phyloP scores from a whole-genome alignment of 1,140 invertebrate genomes.

The Gerris buenoi region DNA sequence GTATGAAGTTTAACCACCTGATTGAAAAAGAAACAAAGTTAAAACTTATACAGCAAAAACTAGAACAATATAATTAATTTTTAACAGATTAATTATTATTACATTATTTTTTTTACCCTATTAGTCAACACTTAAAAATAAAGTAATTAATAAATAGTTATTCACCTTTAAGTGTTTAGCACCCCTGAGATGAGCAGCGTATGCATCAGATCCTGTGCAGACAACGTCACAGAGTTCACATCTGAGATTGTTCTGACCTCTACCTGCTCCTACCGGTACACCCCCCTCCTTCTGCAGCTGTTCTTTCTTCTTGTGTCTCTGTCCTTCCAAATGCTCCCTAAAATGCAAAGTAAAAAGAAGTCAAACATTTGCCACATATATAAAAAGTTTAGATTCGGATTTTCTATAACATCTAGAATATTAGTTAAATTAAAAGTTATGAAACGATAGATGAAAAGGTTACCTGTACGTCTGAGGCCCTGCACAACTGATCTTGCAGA shows the following conservation, averaged over 20 bases:
- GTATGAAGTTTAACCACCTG: constrained; percentile 85
- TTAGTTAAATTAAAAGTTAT: too few species aligned
- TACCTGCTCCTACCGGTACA: constrained; percentile 32
- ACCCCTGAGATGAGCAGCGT: constrained; percentile 92
- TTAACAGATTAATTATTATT: too few species aligned
- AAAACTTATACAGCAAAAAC: neutral
- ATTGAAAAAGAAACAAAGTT: constrained; percentile 3
- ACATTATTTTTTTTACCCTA: too few species aligned
- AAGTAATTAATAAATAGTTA: neutral
- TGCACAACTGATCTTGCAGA: constrained; percentile 95
- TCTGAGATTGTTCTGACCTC: constrained; percentile 54
- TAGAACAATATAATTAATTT: too few species aligned
- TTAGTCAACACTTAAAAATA: neutral
- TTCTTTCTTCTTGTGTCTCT: constrained; percentile 98
- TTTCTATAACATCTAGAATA: too few species aligned
- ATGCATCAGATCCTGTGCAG: constrained; percentile 93
- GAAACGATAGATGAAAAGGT: too few species aligned
- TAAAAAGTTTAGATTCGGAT: too few species aligned
- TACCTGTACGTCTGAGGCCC: constrained; percentile 50
- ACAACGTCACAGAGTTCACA: constrained; percentile 93
- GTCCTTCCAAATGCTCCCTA: constrained; percentile 90
- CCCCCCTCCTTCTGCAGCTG: constrained; percentile 62
- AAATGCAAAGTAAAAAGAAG: too few species aligned
- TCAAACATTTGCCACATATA: too few species aligned
- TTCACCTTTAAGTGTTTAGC: constrained; percentile 87